Base-by-base conservation (phyloP, 2,113 vertebrate genomes). In the Pelecanus crispus region DNA sequence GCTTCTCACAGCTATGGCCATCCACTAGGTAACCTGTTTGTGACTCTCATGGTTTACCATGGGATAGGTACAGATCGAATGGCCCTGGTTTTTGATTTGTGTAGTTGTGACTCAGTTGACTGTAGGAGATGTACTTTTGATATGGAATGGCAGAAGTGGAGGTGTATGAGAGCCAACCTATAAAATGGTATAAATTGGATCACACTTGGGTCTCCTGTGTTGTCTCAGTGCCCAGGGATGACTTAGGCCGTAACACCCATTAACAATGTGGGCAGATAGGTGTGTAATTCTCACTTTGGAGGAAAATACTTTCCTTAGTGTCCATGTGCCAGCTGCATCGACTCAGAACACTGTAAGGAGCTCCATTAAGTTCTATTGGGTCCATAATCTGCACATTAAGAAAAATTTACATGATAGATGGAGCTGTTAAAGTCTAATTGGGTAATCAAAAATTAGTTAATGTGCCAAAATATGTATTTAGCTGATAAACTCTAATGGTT, bases 391-490 rank as follows among this genome's bases (percentile, higher is more conserved):
- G 61, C 95, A 62, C 92, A 94, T 97, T 96, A 97, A 95, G 88
- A 97, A 95, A 96, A 96, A 96, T 97, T 95, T 96, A 96, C 94
- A 75, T 96, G 95, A 97, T 96, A 96, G 95, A 97, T 97, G 92
- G 88, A 94, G 94, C 96, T 96, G 92, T 97, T 95, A 95, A 94
- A 95, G 77, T 97, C 94, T 96, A 97, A 97, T 96, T 95, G 94
- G 83, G 94, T 97, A 97, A 96, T 97, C 97, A 97, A 96, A 96
- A 97, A 95, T 97, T 96, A 96, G 97, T 94, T 96, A 97, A 97
- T 96, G 96, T 95, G 95, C 97, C 95, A 97, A 97, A 97, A 97
- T 96, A 95, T 92, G 94, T 97, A 97, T 97, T 97, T 97, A 97
- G 95, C 91, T 96, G 95, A 97, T 96, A 97, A 97, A 97, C 95